phyloP scores from a whole-genome alignment of 2,113 vertebrate species.

The Ictidomys tridecemlineatus region DNA sequence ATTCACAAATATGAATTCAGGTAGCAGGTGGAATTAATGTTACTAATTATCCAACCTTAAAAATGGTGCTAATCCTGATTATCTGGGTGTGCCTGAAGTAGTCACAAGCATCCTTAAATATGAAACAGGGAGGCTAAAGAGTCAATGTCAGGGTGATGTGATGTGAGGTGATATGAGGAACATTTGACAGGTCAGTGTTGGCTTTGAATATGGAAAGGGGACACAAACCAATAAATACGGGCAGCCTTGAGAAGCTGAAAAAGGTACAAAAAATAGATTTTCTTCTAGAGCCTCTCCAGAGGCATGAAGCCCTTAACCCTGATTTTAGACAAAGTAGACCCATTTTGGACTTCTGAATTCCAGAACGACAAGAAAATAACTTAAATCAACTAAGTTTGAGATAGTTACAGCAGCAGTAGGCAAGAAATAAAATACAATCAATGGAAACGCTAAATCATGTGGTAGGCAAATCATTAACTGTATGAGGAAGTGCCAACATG shows the following conservation, averaged over 20 bases:
- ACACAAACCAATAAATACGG: fast-evolving
- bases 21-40: conserved; percentile 3
- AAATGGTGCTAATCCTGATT: background rate
- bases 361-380: background rate
- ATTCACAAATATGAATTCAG: background rate
- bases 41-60: background rate
- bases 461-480: background rate
- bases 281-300: background rate
- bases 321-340: background rate
- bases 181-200: background rate
- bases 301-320: background rate
- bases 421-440: background rate
- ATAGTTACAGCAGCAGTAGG: background rate
- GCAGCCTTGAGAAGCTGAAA: background rate
- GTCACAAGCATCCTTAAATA: background rate
- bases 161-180: background rate
- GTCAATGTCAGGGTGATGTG: background rate
- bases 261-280: background rate
- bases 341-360: conserved; percentile 12
- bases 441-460: background rate
- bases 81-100: background rate
- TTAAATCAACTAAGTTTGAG: background rate
- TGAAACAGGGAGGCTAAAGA: background rate
- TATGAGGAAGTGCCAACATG: background rate
- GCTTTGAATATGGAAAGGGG: background rate